Conservation (phyloP, 1,140 invertebrate species). For the Ceratosolen solmsi region DNA sequence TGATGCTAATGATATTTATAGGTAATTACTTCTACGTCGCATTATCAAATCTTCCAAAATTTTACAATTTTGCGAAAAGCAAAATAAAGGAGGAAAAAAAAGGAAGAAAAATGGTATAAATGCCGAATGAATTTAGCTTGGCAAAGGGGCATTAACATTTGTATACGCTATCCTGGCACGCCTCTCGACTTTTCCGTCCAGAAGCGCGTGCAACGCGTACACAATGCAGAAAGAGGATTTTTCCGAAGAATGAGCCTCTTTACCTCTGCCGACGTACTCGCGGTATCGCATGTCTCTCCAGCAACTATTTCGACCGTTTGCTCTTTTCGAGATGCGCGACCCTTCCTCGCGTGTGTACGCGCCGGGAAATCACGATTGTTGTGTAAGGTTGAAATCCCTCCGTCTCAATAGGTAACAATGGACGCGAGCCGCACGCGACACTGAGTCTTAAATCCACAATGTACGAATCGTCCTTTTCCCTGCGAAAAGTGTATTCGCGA, state of each 20-base stretch:
- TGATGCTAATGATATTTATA: no score
- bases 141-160: constrained; percentile 12
- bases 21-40: no score
- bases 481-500: neutral
- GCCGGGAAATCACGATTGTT: constrained; percentile 65
- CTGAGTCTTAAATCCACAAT: constrained; percentile 69
- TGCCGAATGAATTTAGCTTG: neutral
- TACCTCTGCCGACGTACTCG: neutral
- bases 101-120: neutral
- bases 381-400: constrained; percentile 69
- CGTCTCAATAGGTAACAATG: constrained; percentile 67
- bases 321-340: constrained; percentile 37
- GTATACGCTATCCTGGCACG: neutral
- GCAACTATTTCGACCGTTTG: constrained; percentile 47
- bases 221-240: constrained; percentile 33
- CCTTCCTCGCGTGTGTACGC: neutral
- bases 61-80: neutral
- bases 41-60: no score
- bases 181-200: constrained; percentile 42
- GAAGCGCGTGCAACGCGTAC: neutral
- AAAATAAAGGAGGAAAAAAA: neutral
- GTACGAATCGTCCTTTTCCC: constrained; percentile 51
- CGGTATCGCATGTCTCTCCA: constrained; percentile 7
- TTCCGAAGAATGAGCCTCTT: constrained; percentile 31
- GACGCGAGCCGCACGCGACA: constrained; percentile 59